Evolutionary conservation across 2,797 vertebrate genomes (phyloP).

Genomic region (Botia kubotai): DNA sequence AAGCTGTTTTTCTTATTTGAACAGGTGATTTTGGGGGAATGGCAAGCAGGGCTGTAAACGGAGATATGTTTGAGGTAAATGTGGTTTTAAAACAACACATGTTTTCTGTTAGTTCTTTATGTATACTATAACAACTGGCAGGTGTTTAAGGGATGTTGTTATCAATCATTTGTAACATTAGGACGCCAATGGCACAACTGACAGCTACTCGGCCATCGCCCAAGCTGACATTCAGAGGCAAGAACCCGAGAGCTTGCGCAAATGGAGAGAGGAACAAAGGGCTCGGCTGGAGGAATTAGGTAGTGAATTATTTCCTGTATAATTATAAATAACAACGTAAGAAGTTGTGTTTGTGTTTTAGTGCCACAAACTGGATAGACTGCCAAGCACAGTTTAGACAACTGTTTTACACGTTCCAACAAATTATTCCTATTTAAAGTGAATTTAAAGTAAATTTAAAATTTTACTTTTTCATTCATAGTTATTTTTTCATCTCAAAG

Average conservation of each 20-base stretch:
- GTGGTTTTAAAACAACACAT: not conserved
- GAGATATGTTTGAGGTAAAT: constrained; percentile 86
- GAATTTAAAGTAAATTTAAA: no score
- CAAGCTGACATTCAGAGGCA: constrained; percentile 92
- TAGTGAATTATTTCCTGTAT: constrained; percentile 60
- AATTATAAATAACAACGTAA: not conserved
- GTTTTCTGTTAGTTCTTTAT: not conserved
- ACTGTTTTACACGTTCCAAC: not conserved
- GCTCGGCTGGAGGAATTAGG: constrained; percentile 90
- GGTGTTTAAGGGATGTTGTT: not conserved
- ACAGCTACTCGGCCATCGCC: constrained; percentile 92
- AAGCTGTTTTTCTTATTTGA: constrained; percentile 52
- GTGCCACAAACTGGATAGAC: not conserved
- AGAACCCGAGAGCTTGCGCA: constrained; percentile 95
- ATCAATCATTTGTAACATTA: constrained; percentile 63
- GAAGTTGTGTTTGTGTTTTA: not conserved
- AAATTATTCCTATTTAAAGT: not conserved
- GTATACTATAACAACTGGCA: not conserved
- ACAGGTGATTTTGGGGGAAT: constrained; percentile 79
- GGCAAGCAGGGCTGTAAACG: constrained; percentile 78
- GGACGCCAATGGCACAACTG: constrained; percentile 88
- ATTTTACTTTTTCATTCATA: not conserved
- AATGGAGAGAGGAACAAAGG: constrained; percentile 97
- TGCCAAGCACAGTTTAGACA: not conserved
- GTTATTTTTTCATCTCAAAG: not conserved